Evolutionary conservation across 2,888 invertebrate genomes (phyloP).

Genomic region (Caenorhabditis sp.): DNA sequence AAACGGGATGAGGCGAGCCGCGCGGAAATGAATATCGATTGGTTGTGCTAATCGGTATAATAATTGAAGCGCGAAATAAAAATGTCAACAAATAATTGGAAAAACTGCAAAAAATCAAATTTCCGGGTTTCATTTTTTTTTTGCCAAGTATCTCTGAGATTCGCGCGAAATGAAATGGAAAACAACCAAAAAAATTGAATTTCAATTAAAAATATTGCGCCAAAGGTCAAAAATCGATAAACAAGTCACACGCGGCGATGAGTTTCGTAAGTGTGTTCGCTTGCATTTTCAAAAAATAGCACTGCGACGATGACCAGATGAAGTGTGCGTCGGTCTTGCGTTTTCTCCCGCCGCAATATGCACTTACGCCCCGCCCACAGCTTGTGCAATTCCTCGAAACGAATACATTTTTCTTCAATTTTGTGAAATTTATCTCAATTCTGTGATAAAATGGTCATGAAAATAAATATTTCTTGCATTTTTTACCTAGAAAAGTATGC

Average conservation of each 20-base stretch:
- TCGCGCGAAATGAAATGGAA: too few species aligned
- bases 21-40: conserved; percentile 22
- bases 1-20: conserved; percentile 27
- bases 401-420: neutral
- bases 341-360: conserved; percentile 36
- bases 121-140: too few species aligned
- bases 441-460: neutral
- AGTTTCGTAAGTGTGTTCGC: conserved; percentile 33
- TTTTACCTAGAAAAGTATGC: too few species aligned
- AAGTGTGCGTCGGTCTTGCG: conserved; percentile 22
- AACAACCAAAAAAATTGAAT: too few species aligned
- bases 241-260: conserved; percentile 4
- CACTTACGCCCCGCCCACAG: conserved; percentile 34
- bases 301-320: conserved; percentile 15
- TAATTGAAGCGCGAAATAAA: too few species aligned
- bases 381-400: conserved; percentile 33
- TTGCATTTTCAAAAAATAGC: conserved; percentile 46
- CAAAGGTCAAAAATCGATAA: conserved; percentile 13
- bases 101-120: neutral
- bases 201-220: neutral
- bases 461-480: too few species aligned
- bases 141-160: too few species aligned
- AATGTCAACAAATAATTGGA: too few species aligned
- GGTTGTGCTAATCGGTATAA: neutral
- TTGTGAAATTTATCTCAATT: neutral